Evolutionary conservation across 2,888 invertebrate genomes (phyloP).

Genomic region (Dasypolia templi): DNA sequence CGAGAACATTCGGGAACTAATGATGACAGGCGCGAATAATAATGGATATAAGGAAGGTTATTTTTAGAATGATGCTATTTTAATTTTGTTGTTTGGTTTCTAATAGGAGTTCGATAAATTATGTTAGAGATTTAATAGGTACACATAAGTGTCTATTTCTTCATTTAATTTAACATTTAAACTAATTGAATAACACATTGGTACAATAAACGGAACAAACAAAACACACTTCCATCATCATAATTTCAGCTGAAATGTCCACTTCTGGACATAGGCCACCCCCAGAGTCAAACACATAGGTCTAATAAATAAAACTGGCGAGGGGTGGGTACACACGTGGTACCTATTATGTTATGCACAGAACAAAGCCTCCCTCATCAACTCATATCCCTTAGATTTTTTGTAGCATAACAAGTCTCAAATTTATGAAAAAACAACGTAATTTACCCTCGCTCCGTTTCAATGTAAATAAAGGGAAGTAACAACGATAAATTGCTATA

Average conservation of each 20-base stretch:
- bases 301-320: not conserved
- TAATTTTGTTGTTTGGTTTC: not conserved
- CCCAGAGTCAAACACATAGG: not conserved
- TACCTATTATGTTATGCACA: not conserved
- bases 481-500: slow-evolving; percentile 20
- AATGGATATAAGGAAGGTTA: slow-evolving; percentile 14
- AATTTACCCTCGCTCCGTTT: slow-evolving; percentile 10
- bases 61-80: not conserved
- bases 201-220: not conserved
- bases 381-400: not conserved
- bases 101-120: not conserved
- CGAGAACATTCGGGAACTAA: slow-evolving; percentile 36
- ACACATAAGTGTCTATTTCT: not conserved
- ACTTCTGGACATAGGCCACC: too few relatives aligned
- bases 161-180: too few relatives aligned
- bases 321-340: not conserved
- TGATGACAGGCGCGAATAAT: slow-evolving; percentile 34
- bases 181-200: not conserved
- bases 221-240: not conserved
- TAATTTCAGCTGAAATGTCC: too few relatives aligned
- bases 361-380: not conserved
- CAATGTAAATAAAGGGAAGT: slow-evolving; percentile 4
- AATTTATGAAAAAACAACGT: slow-evolving; percentile 11
- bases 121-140: not conserved
- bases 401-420: not conserved